Base-by-base conservation (phyloP, 1,140 invertebrate genomes). In the Saccostrea cuccullata region DNA sequence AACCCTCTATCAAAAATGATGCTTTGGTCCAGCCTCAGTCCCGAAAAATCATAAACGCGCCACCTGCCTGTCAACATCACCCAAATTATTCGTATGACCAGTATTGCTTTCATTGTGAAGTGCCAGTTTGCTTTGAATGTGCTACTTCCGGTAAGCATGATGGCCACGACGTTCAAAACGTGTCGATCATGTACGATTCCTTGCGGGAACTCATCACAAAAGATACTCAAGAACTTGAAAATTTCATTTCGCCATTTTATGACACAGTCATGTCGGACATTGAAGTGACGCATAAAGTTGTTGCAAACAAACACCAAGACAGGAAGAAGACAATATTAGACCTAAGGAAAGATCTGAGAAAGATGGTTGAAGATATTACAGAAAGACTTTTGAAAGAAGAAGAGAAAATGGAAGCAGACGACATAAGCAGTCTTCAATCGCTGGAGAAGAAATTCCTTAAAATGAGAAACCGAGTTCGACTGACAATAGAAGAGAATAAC, bases 211-310 rank as follows among this genome's bases (percentile, higher is more conserved):
- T 73, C 36, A 36, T 73, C 23, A 13, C 13, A 23, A 73, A 73
- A 15, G 70, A 73, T 23, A 73, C 70, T 13, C 70, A 73, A 15
- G 70, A 73, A 73, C 70, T 73, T 12, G 70, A 30, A 30, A 73
- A 13, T 26, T 73, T 73, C 26, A 73, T 73, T 36, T 73, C 70
- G 23, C 70, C 70, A 13, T 73, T 73, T 73, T 73, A 73, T 36
- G 70, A 73, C 26, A 73, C 70, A 73, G 26, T 73, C 12, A 30
- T 30, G 23, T 73, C 70, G 2, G 70, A 73, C 12, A 73, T 73
- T 73, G 30, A 73, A 73, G 26, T 36, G 26, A 73, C 70, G 26
- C 70, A 73, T 23, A 30, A 8, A 73, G 9, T 73, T 11, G 70
- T 30, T 8, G 70, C 30, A 73, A 36, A n/a, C 11, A 30, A 73